A percentile compares a stretch with the other conserved stretches of the same genome.
Evolutionary conservation across 2,888 invertebrate genomes (phyloP).

Genomic region (Cylindroiulus punctatus): DNA sequence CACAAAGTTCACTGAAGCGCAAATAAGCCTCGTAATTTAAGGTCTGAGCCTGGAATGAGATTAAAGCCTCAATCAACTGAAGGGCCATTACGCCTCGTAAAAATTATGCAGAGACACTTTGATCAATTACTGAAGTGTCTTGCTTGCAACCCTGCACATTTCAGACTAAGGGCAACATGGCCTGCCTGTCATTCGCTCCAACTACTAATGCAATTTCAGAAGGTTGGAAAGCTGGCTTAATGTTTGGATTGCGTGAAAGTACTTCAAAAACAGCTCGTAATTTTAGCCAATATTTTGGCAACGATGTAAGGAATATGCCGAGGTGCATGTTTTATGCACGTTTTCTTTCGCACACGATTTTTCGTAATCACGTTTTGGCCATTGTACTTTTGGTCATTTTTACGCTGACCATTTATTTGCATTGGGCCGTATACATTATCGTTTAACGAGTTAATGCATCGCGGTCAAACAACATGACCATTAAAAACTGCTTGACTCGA

Average conservation of each 20-base stretch:
- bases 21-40: conserved; percentile 28
- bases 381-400: background rate
- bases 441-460: conserved; percentile 23
- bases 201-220: background rate
- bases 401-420: background rate
- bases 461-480: conserved; percentile 26
- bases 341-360: background rate
- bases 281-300: conserved; percentile 4
- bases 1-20: background rate
- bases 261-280: conserved; percentile 8
- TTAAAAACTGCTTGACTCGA: conserved; percentile 34
- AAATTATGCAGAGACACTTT: conserved; percentile 29
- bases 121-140: conserved; percentile 10
- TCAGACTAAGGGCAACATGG: background rate
- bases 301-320: background rate
- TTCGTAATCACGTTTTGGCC: conserved; percentile 17
- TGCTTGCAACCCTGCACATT: background rate
- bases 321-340: background rate
- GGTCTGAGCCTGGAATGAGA: conserved; percentile 18
- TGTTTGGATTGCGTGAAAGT: conserved; percentile 2
- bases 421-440: conserved; percentile 10
- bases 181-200: background rate
- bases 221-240: background rate
- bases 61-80: conserved; percentile 38
- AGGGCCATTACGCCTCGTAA: conserved; percentile 16